Percentiles rank a stretch among this genome's conserved stretches.
These are phyloP conservation scores for Hipposideros armiger DNA, from an alignment of 2,113 vertebrate species.

Conservation along the genomic window DNA sequence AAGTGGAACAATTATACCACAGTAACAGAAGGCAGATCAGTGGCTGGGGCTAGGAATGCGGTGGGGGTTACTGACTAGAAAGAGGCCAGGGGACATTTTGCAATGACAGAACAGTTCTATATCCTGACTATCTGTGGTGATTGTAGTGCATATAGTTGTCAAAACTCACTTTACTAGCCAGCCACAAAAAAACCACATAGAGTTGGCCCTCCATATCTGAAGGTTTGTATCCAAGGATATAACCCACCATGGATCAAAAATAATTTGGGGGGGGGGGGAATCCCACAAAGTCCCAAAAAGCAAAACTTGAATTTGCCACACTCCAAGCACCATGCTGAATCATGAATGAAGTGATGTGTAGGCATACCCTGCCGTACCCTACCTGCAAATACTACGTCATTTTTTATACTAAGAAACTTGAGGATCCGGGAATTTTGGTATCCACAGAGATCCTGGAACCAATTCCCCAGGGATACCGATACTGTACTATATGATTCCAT, in stretches of 20 bases:
- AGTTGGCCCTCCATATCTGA: neutral
- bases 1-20: conserved; percentile 1
- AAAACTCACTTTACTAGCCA: conserved; percentile 33
- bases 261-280: neutral
- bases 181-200: neutral
- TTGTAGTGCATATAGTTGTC: neutral
- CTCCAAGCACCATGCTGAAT: neutral
- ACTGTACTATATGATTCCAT: neutral
- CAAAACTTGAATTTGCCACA: neutral
- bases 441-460: neutral
- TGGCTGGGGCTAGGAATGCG: neutral
- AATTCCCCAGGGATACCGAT: neutral
- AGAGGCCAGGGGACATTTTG: neutral
- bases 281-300: neutral
- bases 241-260: neutral
- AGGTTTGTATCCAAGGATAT: neutral
- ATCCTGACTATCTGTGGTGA: neutral
- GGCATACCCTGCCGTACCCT: neutral
- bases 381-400: neutral
- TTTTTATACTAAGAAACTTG: neutral
- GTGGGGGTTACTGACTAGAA: neutral
- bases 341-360: neutral
- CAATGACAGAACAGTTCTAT: neutral
- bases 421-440: neutral
- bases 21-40: neutral